Evolutionary conservation across 2,888 invertebrate species (phyloP).

Genomic region (Danaus chrysippus): DNA sequence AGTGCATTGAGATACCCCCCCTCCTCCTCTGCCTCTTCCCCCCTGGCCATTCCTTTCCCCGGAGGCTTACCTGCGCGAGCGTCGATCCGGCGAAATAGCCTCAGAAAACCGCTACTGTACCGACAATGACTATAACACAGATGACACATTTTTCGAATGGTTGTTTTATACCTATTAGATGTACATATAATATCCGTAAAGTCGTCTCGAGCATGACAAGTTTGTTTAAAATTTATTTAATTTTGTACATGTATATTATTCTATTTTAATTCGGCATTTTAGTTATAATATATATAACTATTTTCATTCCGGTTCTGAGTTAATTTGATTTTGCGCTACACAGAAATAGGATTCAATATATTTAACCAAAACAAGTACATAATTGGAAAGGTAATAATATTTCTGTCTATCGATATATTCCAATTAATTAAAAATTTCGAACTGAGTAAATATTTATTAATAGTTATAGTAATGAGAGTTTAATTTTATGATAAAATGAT

Average conservation of each 20-base stretch:
- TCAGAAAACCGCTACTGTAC: constrained; percentile 59
- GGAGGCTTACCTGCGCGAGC: constrained; percentile 68
- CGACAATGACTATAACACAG: constrained; percentile 40
- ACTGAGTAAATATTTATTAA: no score
- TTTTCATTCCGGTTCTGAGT: no score
- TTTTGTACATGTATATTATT: neutral
- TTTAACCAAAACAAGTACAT: no score
- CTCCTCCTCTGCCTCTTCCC: constrained; percentile 32
- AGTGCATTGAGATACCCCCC: constrained; percentile 53
- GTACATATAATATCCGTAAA: neutral
- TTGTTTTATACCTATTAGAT: constrained; percentile 13
- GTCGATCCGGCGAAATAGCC: constrained; percentile 51
- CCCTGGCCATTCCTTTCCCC: constrained; percentile 31
- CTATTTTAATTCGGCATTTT: no score
- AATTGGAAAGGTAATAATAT: no score
- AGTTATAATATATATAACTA: no score
- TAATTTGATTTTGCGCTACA: no score
- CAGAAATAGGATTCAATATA: no score
- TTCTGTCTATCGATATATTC: no score
- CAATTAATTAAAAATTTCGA: no score
- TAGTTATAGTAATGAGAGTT: no score
- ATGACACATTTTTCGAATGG: neutral
- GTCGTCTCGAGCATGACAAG: neutral
- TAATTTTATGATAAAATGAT: no score
- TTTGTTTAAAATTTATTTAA: neutral